Base-by-base conservation (phyloP, 2,113 vertebrate species). In the Hirundichthys speculiger region DNA sequence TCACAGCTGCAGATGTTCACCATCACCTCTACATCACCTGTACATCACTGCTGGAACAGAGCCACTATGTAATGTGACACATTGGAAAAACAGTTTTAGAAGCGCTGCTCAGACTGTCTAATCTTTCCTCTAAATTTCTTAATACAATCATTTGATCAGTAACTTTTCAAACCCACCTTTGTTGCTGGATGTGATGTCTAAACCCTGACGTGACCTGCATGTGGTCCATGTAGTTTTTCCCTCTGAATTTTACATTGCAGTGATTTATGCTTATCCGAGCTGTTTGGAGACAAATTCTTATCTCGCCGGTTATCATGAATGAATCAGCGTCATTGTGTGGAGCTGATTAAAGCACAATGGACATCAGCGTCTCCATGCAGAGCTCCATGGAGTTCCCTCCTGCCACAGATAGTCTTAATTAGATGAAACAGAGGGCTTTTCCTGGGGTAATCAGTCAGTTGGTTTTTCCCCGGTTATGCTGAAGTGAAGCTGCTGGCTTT, bases 401-500 rank as follows among this genome's bases (percentile, higher is more conserved):
- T 86, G 70, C 84, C 59, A 61, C 88, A 81, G 83, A 85, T 90
- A 85, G 77, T 75, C 82, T 76, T 88, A 92, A 94, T 94, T 93
- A 90, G 91, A 93, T 94, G 90, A 91, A 92, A 88, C 57, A 49
- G 75, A 81, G 89, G 87, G 85, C 90, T 94, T 93, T 93, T 90
- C 90, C 91, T 89, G 81, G 91, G 90, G 81, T 92, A 93, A 93
- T 93, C 87, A 84, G 72, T 83, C 85, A 84, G 86, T 82, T 84
- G 41, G 75, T 86, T 69, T 72, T 40, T 13, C 63, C 68, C 69
- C 77, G 68, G 71, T 85, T 72, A 55, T 81, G 81, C 75, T 79
- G 68, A 89, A 59, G 65, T 59, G 61, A 76, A 41, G 50, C 46
- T 47, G 20, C 19, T 49, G n/a, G 49, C 20, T 53, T 54, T 46